Evolutionary conservation across 2,113 vertebrate genomes (phyloP).

Genomic region (Lonchura striata): DNA sequence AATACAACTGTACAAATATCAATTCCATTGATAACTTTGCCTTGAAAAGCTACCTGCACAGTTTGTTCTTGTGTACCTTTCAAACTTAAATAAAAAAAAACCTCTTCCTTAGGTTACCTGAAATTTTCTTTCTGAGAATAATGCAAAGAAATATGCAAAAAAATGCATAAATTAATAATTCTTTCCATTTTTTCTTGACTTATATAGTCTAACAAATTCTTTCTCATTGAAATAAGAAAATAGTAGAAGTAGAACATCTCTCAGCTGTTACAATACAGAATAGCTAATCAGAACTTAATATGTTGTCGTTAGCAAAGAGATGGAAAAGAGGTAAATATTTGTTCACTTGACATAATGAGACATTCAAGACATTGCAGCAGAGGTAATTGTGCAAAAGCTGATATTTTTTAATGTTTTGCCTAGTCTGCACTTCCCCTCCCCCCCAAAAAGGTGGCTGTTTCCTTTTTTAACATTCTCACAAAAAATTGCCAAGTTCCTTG

Average conservation of each 20-base stretch:
- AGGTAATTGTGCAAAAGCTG: neutral
- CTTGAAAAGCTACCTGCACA: neutral
- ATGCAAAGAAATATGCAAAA: neutral
- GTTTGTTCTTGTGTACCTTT: neutral
- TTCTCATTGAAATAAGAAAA: neutral
- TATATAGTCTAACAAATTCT: neutral
- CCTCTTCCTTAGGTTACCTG: neutral
- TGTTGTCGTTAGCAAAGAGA: neutral
- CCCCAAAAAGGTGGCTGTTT: neutral
- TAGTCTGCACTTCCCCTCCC: neutral
- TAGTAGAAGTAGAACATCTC: neutral
- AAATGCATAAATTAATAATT: neutral
- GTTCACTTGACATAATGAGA: conserved; percentile 47
- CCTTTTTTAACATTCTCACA: neutral
- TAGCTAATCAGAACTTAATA: conserved; percentile 43
- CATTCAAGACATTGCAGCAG: neutral
- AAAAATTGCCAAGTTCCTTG: neutral
- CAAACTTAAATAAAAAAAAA: neutral
- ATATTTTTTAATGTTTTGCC: neutral
- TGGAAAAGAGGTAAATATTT: conserved; percentile 54
- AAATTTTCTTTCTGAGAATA: neutral
- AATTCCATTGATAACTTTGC: neutral
- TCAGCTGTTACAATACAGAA: conserved; percentile 26
- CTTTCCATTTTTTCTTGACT: neutral
- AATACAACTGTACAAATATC: neutral